A percentile compares a stretch with the other conserved stretches of the same genome.
Evolutionary conservation across 2,797 vertebrate genomes (phyloP).

Genomic region (Halcyon smyrnensis): DNA sequence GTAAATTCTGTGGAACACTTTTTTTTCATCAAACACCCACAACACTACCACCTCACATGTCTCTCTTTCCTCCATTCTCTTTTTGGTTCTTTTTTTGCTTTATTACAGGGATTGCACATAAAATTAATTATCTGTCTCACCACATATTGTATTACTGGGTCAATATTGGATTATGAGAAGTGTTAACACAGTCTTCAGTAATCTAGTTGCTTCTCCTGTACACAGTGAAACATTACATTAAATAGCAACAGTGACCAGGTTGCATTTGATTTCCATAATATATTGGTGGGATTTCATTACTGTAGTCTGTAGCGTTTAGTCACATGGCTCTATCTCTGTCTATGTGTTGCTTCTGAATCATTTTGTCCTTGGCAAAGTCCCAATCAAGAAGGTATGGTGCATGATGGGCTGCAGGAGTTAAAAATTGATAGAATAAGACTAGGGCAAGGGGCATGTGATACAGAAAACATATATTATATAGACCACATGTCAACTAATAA

Average conservation of each 20-base stretch:
- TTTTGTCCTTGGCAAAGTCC: background rate
- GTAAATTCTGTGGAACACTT: background rate
- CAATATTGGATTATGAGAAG: slow-evolving; percentile 82
- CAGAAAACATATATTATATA: background rate
- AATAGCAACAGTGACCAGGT: slow-evolving; percentile 80
- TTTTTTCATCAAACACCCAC: background rate
- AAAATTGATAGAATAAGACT: background rate
- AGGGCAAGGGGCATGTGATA: background rate
- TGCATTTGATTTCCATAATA: slow-evolving; percentile 77
- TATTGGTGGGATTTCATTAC: slow-evolving; percentile 51
- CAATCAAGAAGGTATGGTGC: background rate
- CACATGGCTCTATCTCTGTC: background rate
- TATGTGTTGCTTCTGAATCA: background rate
- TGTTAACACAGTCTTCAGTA: slow-evolving; percentile 72
- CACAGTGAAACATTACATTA: slow-evolving; percentile 83
- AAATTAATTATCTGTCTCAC: slow-evolving; percentile 61
- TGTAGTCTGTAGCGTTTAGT: background rate
- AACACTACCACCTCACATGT: background rate
- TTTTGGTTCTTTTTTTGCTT: background rate
- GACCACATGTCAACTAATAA: background rate
- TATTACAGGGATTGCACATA: slow-evolving; percentile 31
- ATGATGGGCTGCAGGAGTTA: background rate
- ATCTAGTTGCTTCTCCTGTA: slow-evolving; percentile 70
- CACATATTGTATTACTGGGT: slow-evolving; percentile 51
- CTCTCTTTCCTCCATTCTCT: background rate